These are phyloP conservation scores for Auanema sp. DNA, from an alignment of 2,888 invertebrate species.

Conservation along the genomic window DNA sequence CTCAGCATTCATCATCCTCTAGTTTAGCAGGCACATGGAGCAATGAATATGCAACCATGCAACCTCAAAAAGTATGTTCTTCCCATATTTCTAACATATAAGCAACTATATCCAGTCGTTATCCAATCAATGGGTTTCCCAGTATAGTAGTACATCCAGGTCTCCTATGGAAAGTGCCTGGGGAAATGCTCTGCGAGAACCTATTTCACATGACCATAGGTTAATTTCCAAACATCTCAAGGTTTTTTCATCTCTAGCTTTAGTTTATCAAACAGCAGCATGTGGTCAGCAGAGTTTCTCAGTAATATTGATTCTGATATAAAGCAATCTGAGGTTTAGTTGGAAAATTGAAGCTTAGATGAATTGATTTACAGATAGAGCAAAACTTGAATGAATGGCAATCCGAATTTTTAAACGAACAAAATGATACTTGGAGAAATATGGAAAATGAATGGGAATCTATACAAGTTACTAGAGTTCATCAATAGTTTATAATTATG, in stretches of 20 bases:
- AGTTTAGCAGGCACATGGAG: slow-evolving; percentile 35
- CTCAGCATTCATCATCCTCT: slow-evolving; percentile 28
- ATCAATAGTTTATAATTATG: background rate
- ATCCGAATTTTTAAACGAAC: slow-evolving; percentile 18
- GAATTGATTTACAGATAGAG: slow-evolving; percentile 11
- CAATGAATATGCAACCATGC: slow-evolving; percentile 27
- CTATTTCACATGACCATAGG: slow-evolving; percentile 7
- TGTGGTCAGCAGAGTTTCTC: slow-evolving; percentile 56
- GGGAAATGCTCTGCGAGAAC: slow-evolving; percentile 14
- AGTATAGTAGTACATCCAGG: slow-evolving; percentile 24
- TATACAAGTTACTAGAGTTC: slow-evolving; percentile 21
- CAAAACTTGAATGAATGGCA: slow-evolving; percentile 14
- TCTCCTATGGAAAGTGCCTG: slow-evolving; percentile 21
- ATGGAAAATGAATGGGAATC: slow-evolving; percentile 28
- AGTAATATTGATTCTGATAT: slow-evolving; percentile 41
- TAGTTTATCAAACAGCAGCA: slow-evolving; percentile 24
- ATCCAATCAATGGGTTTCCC: slow-evolving; percentile 41
- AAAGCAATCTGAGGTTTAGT: slow-evolving; percentile 13
- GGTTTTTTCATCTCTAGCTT: slow-evolving; percentile 4
- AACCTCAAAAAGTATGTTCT: background rate
- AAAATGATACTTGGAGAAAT: slow-evolving; percentile 24
- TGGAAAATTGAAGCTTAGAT: background rate
- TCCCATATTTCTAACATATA: background rate
- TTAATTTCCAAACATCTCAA: slow-evolving; percentile 3
- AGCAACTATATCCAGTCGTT: slow-evolving; percentile 19